Conservation (phyloP, 2,797 vertebrate species). For the Anomalospiza imberbis region DNA sequence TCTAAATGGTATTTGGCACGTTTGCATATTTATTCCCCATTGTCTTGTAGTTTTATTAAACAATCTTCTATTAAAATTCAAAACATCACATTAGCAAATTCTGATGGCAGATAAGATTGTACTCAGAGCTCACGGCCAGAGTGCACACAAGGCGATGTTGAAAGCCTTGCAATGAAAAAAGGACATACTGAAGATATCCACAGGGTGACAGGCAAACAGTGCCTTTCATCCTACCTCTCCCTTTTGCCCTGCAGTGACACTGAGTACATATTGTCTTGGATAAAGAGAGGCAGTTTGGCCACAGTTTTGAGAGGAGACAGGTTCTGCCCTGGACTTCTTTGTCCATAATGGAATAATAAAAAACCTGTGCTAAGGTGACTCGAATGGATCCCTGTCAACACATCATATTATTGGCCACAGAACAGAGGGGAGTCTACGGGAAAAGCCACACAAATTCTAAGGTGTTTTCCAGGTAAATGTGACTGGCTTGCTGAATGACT, state of each 20-base stretch:
- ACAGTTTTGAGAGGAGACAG: neutral
- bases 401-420: neutral
- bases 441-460: neutral
- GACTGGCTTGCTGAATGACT: neutral
- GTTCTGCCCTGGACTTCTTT: neutral
- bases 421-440: neutral
- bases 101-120: neutral
- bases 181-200: neutral
- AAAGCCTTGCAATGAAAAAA: neutral
- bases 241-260: neutral
- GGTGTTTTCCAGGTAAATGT: neutral
- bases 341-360: neutral
- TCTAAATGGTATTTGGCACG: neutral
- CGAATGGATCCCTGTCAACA: neutral
- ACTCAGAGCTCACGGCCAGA: neutral
- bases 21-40: conserved; percentile 5
- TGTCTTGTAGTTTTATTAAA: conserved; percentile 10
- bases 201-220: neutral
- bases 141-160: neutral
- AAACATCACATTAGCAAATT: neutral
- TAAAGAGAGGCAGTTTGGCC: neutral
- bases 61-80: neutral
- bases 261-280: fast-evolving
- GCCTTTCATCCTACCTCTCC: neutral
- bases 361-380: neutral